Conservation (phyloP, 2,113 vertebrate species). For the Lamprologus sp. region DNA sequence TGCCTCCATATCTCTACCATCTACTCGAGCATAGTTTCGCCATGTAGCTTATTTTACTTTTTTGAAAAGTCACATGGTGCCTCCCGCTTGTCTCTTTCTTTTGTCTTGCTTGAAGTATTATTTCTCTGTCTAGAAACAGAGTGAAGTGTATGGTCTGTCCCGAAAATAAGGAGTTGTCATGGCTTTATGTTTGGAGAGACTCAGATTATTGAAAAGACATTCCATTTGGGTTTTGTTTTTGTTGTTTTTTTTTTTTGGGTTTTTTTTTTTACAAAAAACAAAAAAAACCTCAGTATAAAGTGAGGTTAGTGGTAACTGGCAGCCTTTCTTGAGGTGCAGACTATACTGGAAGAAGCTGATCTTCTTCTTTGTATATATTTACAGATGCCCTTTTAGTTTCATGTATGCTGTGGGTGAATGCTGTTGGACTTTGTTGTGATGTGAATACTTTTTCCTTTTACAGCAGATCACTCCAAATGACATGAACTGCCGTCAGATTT, state of each 20-base stretch:
- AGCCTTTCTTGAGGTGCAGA: background rate
- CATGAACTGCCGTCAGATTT: background rate
- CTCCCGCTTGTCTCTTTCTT: background rate
- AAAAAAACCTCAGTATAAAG: background rate
- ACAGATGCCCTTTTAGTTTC: background rate
- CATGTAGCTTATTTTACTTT: background rate
- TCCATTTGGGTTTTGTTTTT: background rate
- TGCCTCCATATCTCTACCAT: conserved; percentile 15
- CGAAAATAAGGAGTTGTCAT: background rate
- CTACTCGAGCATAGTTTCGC: background rate
- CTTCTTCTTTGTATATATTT: background rate
- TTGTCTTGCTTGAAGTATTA: background rate
- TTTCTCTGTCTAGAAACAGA: background rate
- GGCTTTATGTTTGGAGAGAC: background rate
- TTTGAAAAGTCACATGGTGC: background rate
- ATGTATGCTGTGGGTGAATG: background rate
- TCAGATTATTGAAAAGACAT: background rate
- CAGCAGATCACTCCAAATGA: background rate
- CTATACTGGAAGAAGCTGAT: background rate
- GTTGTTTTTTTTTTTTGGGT: background rate
- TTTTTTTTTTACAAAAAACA: background rate
- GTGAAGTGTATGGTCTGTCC: background rate
- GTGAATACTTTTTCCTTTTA: background rate
- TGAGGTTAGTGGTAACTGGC: background rate
- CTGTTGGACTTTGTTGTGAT: background rate